Evolutionary conservation across 2,888 invertebrate species (phyloP).

Genomic region (Heliconius ethilla): DNA sequence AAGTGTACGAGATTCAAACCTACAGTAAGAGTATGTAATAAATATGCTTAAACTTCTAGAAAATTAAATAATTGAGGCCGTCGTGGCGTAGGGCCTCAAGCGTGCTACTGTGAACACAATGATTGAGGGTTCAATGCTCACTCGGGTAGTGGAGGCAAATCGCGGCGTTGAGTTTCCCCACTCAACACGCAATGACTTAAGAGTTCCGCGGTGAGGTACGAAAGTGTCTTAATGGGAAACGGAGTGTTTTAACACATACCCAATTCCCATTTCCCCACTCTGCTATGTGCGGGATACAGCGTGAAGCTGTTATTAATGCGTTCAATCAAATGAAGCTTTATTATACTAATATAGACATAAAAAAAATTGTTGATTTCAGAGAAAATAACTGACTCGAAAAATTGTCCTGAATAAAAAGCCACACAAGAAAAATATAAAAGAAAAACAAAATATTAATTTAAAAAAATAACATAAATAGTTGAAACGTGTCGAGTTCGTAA

Average conservation of each 20-base stretch:
- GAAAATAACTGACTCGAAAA: background rate
- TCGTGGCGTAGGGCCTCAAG: no score
- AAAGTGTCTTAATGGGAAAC: background rate
- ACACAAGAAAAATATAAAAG: background rate
- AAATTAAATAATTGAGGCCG: no score
- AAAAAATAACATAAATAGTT: constrained; percentile 7
- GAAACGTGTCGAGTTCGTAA: constrained; percentile 22
- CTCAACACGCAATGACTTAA: background rate
- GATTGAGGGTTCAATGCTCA: background rate
- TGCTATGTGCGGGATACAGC: background rate
- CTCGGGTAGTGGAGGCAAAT: background rate
- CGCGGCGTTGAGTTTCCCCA: no score
- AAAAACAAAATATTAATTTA: background rate
- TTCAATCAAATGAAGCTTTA: background rate
- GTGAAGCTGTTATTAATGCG: no score
- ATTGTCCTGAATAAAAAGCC: background rate
- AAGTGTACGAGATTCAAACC: no score
- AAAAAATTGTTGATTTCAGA: background rate
- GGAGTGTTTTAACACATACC: background rate
- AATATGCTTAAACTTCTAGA: no score
- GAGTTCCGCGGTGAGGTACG: background rate
- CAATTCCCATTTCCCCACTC: background rate
- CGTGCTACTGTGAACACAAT: background rate
- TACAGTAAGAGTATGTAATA: no score
- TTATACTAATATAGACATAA: background rate